phyloP scores from a whole-genome alignment of 1,140 invertebrate species.

The Drosophila tsacasi region DNA sequence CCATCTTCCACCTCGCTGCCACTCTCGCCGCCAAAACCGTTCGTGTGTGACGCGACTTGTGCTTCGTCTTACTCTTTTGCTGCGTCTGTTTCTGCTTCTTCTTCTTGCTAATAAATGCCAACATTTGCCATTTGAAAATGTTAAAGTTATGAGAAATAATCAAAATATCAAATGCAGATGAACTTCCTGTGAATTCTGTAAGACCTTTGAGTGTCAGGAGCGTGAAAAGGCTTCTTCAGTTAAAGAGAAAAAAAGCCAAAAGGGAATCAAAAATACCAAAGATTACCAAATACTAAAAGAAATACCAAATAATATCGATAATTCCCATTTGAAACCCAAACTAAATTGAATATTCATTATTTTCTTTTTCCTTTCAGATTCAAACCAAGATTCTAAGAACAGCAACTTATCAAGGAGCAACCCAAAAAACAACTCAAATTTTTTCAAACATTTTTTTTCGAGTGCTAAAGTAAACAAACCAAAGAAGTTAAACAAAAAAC shows the following conservation, averaged over 20 bases:
- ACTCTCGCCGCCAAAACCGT: conserved; percentile 42
- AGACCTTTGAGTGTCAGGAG: too few species aligned
- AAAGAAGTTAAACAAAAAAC: conserved; percentile 31
- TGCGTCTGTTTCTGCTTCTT: neutral
- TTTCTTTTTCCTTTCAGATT: conserved; percentile 9
- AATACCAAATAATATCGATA: neutral
- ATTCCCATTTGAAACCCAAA: neutral
- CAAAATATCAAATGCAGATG: conserved; percentile 47
- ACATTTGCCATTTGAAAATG: conserved; percentile 72
- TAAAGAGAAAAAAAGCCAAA: neutral
- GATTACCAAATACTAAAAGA: neutral
- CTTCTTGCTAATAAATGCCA: conserved; percentile 57
- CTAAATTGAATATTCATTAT: neutral
- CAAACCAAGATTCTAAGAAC: neutral
- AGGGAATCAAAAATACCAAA: neutral
- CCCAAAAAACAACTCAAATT: conserved; percentile 14
- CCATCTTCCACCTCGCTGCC: neutral
- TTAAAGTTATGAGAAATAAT: conserved; percentile 39
- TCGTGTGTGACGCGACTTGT: conserved; percentile 65
- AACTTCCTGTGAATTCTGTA: neutral
- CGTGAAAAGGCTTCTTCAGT: too few species aligned
- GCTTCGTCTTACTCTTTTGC: neutral
- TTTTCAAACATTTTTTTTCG: conserved; percentile 57
- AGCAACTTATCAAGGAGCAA: neutral
- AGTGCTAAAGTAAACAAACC: conserved; percentile 47